A percentile compares a stretch with the other conserved stretches of the same genome.
Conservation (phyloP, 2,797 vertebrate species). For the Ciconia nigra region DNA sequence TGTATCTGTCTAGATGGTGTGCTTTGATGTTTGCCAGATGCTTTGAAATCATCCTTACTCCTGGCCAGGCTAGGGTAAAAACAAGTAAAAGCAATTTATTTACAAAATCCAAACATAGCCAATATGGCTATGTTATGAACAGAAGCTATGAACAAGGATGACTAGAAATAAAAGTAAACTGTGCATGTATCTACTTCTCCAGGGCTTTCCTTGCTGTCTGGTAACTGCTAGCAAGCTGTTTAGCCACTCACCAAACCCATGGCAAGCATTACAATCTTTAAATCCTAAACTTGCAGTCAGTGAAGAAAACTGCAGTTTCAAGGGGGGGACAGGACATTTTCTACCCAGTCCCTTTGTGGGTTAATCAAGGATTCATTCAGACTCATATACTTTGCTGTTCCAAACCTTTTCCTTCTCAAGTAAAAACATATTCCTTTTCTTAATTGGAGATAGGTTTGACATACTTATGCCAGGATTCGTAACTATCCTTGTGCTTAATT, state of each 20-base stretch:
- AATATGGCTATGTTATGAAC: neutral
- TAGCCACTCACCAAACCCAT: neutral
- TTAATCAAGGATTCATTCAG: neutral
- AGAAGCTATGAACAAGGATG: neutral
- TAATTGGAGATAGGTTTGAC: neutral
- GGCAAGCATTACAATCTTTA: neutral
- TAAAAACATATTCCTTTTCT: neutral
- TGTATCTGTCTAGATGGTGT: neutral
- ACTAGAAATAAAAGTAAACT: neutral
- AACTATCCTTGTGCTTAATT: neutral
- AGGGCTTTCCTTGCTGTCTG: neutral
- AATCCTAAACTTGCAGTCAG: neutral
- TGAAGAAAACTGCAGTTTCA: neutral
- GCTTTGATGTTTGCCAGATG: neutral
- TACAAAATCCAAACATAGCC: neutral
- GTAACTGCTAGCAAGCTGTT: neutral
- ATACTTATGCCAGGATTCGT: neutral
- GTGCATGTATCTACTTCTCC: neutral
- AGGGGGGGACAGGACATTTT: neutral
- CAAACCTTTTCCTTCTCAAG: neutral
- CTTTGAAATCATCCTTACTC: neutral
- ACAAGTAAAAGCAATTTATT: neutral
- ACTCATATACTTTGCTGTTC: neutral
- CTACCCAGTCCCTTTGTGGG: fast-evolving
- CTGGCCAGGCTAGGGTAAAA: neutral